Evolutionary conservation across 1,140 invertebrate genomes (phyloP).

Genomic region (Sycobia sp.): DNA sequence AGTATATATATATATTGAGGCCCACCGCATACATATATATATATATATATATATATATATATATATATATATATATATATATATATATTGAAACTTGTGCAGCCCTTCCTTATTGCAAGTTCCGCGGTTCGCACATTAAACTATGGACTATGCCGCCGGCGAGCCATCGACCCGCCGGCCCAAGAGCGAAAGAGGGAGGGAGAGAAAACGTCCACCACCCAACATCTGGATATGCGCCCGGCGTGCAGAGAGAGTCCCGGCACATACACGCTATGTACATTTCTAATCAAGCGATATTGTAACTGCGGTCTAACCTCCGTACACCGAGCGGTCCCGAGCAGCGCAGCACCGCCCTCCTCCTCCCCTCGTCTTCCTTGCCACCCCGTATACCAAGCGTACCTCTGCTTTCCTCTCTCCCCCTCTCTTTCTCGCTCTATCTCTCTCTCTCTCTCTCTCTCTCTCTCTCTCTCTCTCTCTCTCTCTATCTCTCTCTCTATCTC

Average conservation of each 20-base stretch:
- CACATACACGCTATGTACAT: constrained; percentile 63
- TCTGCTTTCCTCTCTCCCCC: constrained; percentile 14
- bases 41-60: no score
- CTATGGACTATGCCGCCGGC: constrained; percentile 60
- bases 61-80: no score
- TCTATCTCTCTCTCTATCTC: no score
- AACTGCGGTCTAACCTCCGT: constrained; percentile 63
- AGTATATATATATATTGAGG: no score
- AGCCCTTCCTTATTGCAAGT: constrained; percentile 60
- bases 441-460: no score
- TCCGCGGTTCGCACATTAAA: constrained; percentile 60
- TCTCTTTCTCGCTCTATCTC: no score
- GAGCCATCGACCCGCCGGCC: constrained; percentile 55
- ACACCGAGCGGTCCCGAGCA: constrained; percentile 49
- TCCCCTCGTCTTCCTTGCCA: constrained; percentile 35
- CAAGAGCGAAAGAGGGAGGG: constrained; percentile 20
- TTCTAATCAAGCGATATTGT: constrained; percentile 66
- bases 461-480: no score
- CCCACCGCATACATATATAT: no score
- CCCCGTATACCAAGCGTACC: constrained; percentile 29
- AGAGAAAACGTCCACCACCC: constrained; percentile 42
- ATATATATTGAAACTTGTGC: no score
- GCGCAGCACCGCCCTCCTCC: constrained; percentile 31
- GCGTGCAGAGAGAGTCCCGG: constrained; percentile 19
- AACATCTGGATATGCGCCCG: constrained; percentile 57